These are phyloP conservation scores for Brachystomella parvula DNA, from an alignment of 1,140 invertebrate species.

Conservation along the genomic window DNA sequence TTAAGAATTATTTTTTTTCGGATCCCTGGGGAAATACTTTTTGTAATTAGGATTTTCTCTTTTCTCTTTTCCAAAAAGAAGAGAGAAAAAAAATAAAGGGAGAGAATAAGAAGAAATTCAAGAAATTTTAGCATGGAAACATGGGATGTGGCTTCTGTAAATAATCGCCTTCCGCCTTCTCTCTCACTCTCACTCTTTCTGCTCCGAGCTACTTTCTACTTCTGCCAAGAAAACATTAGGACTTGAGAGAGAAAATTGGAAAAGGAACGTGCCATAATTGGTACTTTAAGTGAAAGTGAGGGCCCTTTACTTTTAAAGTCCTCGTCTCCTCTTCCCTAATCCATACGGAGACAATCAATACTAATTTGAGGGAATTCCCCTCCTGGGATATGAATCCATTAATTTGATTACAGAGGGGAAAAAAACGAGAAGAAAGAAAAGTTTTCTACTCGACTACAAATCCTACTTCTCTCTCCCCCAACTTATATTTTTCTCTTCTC, in stretches of 20 bases:
- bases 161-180: conserved; percentile 17
- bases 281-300: conserved; percentile 6
- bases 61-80: background rate
- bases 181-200: conserved; percentile 19
- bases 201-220: conserved; percentile 7
- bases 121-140: background rate
- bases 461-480: too few relatives aligned
- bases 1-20: background rate
- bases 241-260: conserved; percentile 8
- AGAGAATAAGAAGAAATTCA: background rate
- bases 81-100: background rate
- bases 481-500: conserved; percentile 9
- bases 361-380: background rate
- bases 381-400: conserved; percentile 4
- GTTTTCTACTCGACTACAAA: too few relatives aligned
- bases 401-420: conserved; percentile 13
- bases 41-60: background rate
- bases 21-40: conserved; percentile 1
- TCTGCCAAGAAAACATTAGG: conserved; percentile 4
- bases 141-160: background rate
- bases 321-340: background rate
- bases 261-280: conserved; percentile 13
- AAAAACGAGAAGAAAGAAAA: background rate
- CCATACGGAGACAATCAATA: background rate
- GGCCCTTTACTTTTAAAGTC: background rate